Conservation (phyloP, 2,888 invertebrate species). For the Hypselothyrea guttata region DNA sequence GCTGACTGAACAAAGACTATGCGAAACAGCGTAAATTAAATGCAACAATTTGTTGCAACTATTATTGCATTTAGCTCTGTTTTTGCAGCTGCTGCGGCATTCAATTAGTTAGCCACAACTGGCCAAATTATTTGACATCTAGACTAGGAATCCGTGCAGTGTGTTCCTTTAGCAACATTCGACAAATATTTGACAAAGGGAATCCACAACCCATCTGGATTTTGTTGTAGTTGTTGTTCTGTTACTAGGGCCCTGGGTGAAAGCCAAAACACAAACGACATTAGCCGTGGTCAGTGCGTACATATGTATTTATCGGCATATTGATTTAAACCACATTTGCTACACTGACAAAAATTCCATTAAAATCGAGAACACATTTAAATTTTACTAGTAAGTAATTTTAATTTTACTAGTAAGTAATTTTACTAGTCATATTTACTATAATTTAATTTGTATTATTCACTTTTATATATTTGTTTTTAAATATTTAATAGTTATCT, state of each 20-base stretch:
- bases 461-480: no score
- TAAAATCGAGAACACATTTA: no score
- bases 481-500: no score
- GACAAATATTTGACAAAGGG: constrained; percentile 63
- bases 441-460: no score
- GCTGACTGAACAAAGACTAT: constrained; percentile 35
- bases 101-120: constrained; percentile 60
- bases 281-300: constrained; percentile 66
- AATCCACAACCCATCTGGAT: constrained; percentile 24
- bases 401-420: no score
- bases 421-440: no score
- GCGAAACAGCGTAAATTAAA: constrained; percentile 59
- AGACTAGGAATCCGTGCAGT: constrained; percentile 36
- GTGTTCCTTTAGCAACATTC: constrained; percentile 32
- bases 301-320: constrained; percentile 3
- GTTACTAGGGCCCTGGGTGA: constrained; percentile 28
- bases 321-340: constrained; percentile 6
- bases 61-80: constrained; percentile 17
- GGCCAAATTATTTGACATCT: constrained; percentile 15
- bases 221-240: constrained; percentile 16
- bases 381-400: no score
- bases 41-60: constrained; percentile 48
- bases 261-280: constrained; percentile 68
- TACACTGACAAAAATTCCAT: constrained; percentile 24
- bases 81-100: constrained; percentile 35